A percentile compares a stretch with the other conserved stretches of the same genome.
phyloP scores from a whole-genome alignment of 2,113 vertebrate species.

The Seriola quinqueradiata region DNA sequence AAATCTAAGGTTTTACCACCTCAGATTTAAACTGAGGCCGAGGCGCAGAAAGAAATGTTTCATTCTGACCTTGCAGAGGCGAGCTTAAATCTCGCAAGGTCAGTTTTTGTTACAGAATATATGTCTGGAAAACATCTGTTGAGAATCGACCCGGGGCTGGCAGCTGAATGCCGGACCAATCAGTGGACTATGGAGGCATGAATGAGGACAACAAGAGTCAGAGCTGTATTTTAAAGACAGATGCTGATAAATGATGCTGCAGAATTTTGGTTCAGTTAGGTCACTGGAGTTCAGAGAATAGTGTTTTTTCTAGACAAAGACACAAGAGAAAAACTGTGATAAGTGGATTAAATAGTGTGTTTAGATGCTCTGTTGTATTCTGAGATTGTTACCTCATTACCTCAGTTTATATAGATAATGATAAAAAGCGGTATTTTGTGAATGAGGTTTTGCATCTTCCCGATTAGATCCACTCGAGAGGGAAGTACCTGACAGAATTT shows the following conservation, averaged over 20 bases:
- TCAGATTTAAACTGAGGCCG: conserved; percentile 14
- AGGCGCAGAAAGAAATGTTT: neutral
- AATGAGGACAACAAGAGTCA: neutral
- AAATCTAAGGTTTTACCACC: conserved; percentile 46
- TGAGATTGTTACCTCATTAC: too few species aligned
- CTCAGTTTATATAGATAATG: neutral
- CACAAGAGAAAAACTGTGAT: too few species aligned
- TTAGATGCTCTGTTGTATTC: too few species aligned
- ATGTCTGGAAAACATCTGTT: neutral
- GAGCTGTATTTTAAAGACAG: neutral
- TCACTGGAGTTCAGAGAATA: neutral
- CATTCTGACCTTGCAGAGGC: neutral
- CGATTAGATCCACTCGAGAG: neutral
- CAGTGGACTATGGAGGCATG: neutral
- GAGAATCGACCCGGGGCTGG: neutral
- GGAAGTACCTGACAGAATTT: conserved; percentile 18
- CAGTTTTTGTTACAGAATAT: conserved; percentile 32
- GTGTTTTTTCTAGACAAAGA: too few species aligned
- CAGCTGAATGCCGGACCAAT: neutral
- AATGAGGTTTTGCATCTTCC: conserved; percentile 8
- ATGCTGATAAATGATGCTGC: neutral
- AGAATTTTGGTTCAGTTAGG: too few species aligned
- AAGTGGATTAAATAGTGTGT: too few species aligned
- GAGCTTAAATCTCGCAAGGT: conserved; percentile 14
- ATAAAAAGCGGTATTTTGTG: conserved; percentile 11